Base-by-base conservation (phyloP, 2,888 invertebrate species). In the Diaperis boleti region DNA sequence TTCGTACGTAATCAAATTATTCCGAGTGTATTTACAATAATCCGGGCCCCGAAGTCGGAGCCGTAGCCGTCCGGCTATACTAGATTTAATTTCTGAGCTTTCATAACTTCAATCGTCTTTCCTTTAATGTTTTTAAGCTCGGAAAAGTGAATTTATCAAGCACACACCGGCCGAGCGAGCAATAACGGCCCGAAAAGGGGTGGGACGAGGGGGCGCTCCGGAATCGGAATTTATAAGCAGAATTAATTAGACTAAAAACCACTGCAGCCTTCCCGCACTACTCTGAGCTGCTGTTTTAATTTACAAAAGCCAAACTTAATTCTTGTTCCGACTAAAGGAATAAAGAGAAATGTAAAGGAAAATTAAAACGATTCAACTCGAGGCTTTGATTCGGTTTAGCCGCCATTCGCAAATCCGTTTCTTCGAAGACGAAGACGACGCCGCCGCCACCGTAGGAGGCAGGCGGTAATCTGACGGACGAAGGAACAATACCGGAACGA, bases 261-360 rank as follows among this genome's bases (percentile, higher is more conserved):
- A 79, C 82, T 80, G 81, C 82, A 79, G 80, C 79, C 76, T 77
- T 77, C 75, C 75, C 71, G 74, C 73, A 73, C 74, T 75, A 74
- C 73, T 73, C 74, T 74, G 73, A 74, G 80, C 81, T 80, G 81
- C 82, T 81, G 82, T 82, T 83, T 83, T 83, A 82, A 83, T 82
- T 83, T 82, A 82, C 82, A 83, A 83, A 83, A 83, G 82, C 82
- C 82, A 83, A 82, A 82, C 82, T 83, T 83, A 82, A 82, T 83
- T 82, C 83, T 82, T 82, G 82, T 82, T 82, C 82, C 79, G 79
- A 80, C 79, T 81, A 80, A 81, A 81, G 81, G 82, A 82, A 82
- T 82, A 82, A 82, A 82, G 82, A 82, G 82, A 83, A 83, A 83
- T 82, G 82, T 82, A 81, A 81, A 80, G 82, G 82, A 83, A 83